Evolutionary conservation across 2,888 invertebrate genomes (phyloP).

Genomic region (Dasypolia templi): DNA sequence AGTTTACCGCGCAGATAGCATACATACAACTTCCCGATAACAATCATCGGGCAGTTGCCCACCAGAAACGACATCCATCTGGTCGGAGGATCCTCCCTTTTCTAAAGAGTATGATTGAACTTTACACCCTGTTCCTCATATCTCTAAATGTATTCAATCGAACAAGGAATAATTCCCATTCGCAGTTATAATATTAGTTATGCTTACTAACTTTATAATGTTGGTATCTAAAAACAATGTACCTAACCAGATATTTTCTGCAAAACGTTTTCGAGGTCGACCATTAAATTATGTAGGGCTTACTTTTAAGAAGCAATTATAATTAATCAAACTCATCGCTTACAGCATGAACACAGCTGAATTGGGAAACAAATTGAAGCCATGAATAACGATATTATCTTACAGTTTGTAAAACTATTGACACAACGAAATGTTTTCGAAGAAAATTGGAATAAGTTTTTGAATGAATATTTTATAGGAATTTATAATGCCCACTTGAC

Average conservation of each 20-base stretch:
- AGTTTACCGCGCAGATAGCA: no score
- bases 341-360: slow-evolving; percentile 41
- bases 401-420: slow-evolving; percentile 30
- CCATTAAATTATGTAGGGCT: slow-evolving; percentile 36
- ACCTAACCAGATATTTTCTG: slow-evolving; percentile 30
- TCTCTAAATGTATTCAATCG: no score
- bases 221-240: neutral
- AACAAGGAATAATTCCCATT: no score
- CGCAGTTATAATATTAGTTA: no score
- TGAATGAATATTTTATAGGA: neutral
- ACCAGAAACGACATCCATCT: no score
- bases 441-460: slow-evolving; percentile 14
- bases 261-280: slow-evolving; percentile 32
- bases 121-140: no score
- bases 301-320: slow-evolving; percentile 55
- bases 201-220: neutral
- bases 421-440: slow-evolving; percentile 25
- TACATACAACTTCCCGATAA: no score
- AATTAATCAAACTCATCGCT: slow-evolving; percentile 46
- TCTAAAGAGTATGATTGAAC: no score
- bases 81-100: no score
- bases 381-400: slow-evolving; percentile 55
- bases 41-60: no score
- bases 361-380: slow-evolving; percentile 47
- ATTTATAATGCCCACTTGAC: neutral